A percentile compares a stretch with the other conserved stretches of the same genome.
phyloP scores from a whole-genome alignment of 2,888 invertebrate species.

The Alviniconcha strummeri region DNA sequence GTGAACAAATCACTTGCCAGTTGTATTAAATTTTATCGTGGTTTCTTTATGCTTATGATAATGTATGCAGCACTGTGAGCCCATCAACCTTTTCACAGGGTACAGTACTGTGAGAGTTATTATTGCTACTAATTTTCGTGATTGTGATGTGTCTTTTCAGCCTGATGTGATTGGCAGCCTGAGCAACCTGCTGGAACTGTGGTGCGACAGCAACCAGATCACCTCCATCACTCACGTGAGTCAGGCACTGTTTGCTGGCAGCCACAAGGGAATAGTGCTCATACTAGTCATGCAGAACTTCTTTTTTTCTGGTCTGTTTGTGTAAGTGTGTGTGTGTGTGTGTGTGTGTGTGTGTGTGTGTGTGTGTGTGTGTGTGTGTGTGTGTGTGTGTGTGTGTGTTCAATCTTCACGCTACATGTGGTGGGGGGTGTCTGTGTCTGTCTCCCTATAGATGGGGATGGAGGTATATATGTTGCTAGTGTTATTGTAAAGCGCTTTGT shows the following conservation, averaged over 20 bases:
- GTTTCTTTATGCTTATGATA: too few species aligned
- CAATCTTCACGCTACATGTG: not conserved
- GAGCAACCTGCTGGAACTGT: slow-evolving; percentile 82
- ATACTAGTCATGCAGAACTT: not conserved
- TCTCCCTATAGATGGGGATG: not conserved
- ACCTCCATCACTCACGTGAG: slow-evolving; percentile 64
- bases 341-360: not conserved
- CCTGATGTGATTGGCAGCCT: slow-evolving; percentile 86
- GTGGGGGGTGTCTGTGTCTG: not conserved
- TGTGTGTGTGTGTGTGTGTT: not conserved
- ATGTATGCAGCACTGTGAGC: too few species aligned
- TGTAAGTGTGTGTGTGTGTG: not conserved
- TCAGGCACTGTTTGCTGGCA: not conserved
- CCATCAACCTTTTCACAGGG: too few species aligned
- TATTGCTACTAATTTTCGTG: too few species aligned
- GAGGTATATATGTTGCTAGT: not conserved
- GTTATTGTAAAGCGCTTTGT: too few species aligned
- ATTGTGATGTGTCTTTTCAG: slow-evolving; percentile 70
- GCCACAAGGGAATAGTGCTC: too few species aligned
- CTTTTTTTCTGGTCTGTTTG: not conserved
- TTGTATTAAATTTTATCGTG: too few species aligned
- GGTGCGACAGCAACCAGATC: slow-evolving; percentile 86
- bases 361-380: not conserved
- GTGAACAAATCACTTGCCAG: too few species aligned
- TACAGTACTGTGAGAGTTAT: too few species aligned